These are phyloP conservation scores for Venturia canescens DNA, from an alignment of 1,140 invertebrate genomes.

Conservation along the genomic window DNA sequence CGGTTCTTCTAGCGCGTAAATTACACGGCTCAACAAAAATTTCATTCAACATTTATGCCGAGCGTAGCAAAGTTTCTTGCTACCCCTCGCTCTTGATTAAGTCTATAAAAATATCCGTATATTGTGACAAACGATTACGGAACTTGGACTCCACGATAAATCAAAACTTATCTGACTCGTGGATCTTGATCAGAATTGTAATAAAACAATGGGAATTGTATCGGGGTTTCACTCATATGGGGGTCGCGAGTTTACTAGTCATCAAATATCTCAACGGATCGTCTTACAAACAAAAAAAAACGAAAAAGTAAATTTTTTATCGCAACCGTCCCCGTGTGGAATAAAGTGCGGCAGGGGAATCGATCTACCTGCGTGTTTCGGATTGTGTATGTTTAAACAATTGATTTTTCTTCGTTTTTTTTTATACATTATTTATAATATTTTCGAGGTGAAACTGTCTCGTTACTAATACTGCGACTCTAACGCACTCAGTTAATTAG, in stretches of 20 bases:
- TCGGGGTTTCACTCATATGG: background rate
- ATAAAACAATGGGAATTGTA: background rate
- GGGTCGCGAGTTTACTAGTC: slow-evolving; percentile 6
- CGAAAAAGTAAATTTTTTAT: background rate
- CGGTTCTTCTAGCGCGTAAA: background rate
- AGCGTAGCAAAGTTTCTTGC: background rate
- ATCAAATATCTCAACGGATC: background rate
- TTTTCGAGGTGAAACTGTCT: slow-evolving; percentile 44
- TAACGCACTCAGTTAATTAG: slow-evolving; percentile 44
- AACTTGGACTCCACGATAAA: background rate
- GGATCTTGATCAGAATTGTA: background rate
- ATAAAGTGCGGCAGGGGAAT: slow-evolving; percentile 6
- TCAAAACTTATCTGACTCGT: background rate
- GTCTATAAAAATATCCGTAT: slow-evolving; percentile 22
- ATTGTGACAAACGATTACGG: background rate
- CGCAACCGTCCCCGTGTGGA: background rate
- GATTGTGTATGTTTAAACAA: slow-evolving; percentile 52
- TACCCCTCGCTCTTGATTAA: slow-evolving; percentile 16
- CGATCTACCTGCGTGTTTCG: slow-evolving; percentile 17
- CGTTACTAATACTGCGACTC: slow-evolving; percentile 43
- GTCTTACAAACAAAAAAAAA: slow-evolving; percentile 17
- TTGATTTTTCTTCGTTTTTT: slow-evolving; percentile 17
- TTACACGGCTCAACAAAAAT: background rate
- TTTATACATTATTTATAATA: slow-evolving; percentile 67
- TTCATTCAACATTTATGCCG: slow-evolving; percentile 2